Base-by-base conservation (phyloP, 2,113 vertebrate species). In the Sinocyclocheilus maitianheensis region DNA sequence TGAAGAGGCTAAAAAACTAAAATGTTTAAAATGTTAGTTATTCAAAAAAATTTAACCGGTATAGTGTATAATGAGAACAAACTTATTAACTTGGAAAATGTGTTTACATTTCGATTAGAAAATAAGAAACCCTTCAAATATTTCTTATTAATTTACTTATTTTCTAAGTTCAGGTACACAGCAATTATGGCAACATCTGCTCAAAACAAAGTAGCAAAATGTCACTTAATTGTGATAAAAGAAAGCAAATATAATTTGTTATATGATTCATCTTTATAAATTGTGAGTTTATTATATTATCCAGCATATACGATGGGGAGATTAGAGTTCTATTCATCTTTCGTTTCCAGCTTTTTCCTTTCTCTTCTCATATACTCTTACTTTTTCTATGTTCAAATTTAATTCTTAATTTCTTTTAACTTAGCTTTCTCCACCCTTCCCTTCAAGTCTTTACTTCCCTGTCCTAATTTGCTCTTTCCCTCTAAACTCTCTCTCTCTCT, bases 381-480 rank as follows among this genome's bases (percentile, higher is more conserved):
- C 2, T n/a, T 75, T 24, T 24, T 76, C 40, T 76, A n/a, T 26
- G 22, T 24, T 48, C 22, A 76, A 16, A 51, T 46, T 51, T 46
- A 46, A 74, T 0, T 74, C 11, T 24, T 24, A 24, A 65, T 74
- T 12, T 43, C 69, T 74, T 74, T 9, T 22, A 22, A 40, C 37
- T 72, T 69, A 72, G 14, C 14, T 22, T 18, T 74, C 71, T 77
- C 76, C 24, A 58, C 16, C 16, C 16, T 34, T 77, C 53, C 2
- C 18, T 58, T 34, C 30, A 60, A 26, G 43, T 76, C n/a, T 48
- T 76, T n/a, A 24, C n/a, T 76, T 24, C 46, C 43, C 43, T 51
- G 74, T 26, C 40, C 43, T 76, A 76, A 76, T 76, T 76, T 51
- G 43, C n/a, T 40, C 53, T 78, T 37, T 78, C 30, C 30, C 18